Conservation (phyloP, 2,113 vertebrate species). For the Silurus meridionalis region DNA sequence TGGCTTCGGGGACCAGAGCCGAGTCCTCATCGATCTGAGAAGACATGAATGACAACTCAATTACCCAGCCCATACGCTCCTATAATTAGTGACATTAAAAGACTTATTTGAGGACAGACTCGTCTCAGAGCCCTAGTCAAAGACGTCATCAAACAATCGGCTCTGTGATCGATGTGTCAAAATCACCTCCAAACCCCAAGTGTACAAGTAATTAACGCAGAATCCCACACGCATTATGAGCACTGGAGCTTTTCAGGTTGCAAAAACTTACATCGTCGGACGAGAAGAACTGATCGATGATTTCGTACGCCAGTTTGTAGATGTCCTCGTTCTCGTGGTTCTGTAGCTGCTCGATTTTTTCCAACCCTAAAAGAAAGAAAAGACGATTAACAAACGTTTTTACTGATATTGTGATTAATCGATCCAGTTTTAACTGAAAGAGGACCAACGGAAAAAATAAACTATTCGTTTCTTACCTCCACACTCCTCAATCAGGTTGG, state of each 20-base stretch:
- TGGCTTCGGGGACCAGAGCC: conserved; percentile 95
- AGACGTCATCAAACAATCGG: background rate
- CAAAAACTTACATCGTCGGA: conserved; percentile 93
- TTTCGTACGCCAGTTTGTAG: conserved; percentile 99
- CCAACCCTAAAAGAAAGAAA: conserved; percentile 79
- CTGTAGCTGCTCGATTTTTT: conserved; percentile 97
- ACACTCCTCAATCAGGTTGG: conserved; percentile 98
- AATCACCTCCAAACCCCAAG: background rate
- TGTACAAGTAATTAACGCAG: background rate
- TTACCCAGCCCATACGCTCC: background rate
- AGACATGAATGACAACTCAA: background rate
- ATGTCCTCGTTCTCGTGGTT: conserved; percentile 99
- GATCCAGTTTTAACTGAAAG: too few species aligned
- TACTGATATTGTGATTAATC: background rate
- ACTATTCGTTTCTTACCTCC: conserved; percentile 76
- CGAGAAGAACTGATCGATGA: conserved; percentile 99
- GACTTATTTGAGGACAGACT: background rate
- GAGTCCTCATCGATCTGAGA: conserved; percentile 96
- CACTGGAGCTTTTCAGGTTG: background rate
- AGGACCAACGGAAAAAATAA: background rate
- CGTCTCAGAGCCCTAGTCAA: background rate
- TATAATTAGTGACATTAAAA: background rate
- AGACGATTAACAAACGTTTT: background rate
- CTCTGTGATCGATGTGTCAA: background rate
- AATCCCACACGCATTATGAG: background rate